Evolutionary conservation across 2,888 invertebrate genomes (phyloP), one percentile per base, ranked within the genome.

Genomic region (Dusona sp.): DNA sequence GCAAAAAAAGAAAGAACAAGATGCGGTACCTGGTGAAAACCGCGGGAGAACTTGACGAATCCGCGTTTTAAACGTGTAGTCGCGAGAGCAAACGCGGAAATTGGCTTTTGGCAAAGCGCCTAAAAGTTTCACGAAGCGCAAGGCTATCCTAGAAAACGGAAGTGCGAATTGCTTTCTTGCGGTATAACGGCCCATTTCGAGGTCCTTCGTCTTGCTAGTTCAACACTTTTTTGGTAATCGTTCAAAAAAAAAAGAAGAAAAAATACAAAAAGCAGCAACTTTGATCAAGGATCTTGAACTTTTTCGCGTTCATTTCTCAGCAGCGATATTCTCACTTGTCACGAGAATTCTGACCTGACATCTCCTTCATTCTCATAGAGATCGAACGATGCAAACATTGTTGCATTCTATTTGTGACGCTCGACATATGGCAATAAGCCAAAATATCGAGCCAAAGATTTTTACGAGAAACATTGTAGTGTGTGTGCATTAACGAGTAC

Each of bases 341-440:
- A 51, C 57, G 68, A 33, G 22, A 75, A 79, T 64, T 74, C 54
- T 75, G 45, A 75, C 79, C 33, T 22, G 61, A 78, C 57, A 8
- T 45, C 51, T 61, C 48, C 33, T 29, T 11, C 25, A 61, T 33
- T 29, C 74, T 42, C 74, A 9, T 29, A 42, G 25, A 22, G 33
- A 29, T 68, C 54, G 6, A 42, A 42, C 19, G 64, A 38, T 84
- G 65, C 83, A 79, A 88, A 86, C 89, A 87, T 90, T 90, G 91
- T 91, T 91, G 88, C 84, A 83, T 81, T 81, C 87, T 90, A 91
- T 92, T 93, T 92, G 91, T 88, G 90, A 91, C 87, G 90, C 90
- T 85, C 86, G 25, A 75, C 79, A 88, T n/a, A n/a, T 93, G 93
- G 93, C 92, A 79, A 19, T 45, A 83, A 90, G 92, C 92, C 93